A percentile compares a stretch with the other conserved stretches of the same genome.
Conservation (phyloP, 2,888 invertebrate genomes). For the Nomada ferruginata region DNA sequence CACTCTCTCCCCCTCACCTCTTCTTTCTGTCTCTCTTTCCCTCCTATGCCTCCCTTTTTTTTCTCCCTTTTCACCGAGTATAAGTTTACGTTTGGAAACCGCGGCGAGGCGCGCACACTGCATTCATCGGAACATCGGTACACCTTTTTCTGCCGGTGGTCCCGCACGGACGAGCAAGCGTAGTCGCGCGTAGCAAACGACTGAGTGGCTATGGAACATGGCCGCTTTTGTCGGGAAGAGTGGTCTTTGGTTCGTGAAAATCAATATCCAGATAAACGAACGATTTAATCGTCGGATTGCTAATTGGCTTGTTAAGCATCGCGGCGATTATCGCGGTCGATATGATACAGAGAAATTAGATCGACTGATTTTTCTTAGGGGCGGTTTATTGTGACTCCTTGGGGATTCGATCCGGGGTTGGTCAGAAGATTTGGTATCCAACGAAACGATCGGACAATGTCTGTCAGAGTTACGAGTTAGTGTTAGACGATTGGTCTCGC, state of each 20-base stretch:
- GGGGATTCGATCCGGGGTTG: background rate
- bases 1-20: slow-evolving; percentile 17
- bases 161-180: slow-evolving; percentile 68
- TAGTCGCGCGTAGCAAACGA: slow-evolving; percentile 70
- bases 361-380: background rate
- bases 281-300: slow-evolving; percentile 58
- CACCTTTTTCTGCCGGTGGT: slow-evolving; percentile 69
- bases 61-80: slow-evolving; percentile 65
- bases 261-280: slow-evolving; percentile 57
- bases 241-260: slow-evolving; percentile 52
- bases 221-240: slow-evolving; percentile 49
- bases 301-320: slow-evolving; percentile 23
- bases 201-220: slow-evolving; percentile 48
- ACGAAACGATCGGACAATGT: too few species aligned
- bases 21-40: slow-evolving; percentile 7
- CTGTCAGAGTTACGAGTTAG: too few species aligned
- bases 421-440: background rate
- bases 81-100: slow-evolving; percentile 77
- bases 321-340: slow-evolving; percentile 34
- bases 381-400: too few species aligned
- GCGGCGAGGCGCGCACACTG: slow-evolving; percentile 63
- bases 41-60: slow-evolving; percentile 12
- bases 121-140: slow-evolving; percentile 69
- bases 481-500: background rate
- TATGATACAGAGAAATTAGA: background rate